These are phyloP conservation scores for Dolichallabes microphthalmus DNA, from an alignment of 2,113 vertebrate genomes.

Conservation along the genomic window DNA sequence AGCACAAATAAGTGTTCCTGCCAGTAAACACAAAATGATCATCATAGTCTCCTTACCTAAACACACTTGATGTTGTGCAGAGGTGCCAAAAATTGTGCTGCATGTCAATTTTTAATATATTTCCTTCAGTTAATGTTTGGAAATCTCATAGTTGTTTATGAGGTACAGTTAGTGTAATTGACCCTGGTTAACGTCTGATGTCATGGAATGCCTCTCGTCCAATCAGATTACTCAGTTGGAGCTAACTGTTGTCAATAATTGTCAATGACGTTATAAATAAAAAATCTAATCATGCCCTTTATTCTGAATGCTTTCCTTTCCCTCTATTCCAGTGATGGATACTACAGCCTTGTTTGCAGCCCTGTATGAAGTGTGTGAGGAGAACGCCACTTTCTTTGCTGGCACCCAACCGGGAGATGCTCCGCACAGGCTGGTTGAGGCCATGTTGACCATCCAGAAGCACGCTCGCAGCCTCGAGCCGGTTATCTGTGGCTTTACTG, in stretches of 20 bases:
- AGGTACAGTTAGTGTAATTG: no score
- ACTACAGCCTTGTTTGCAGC: conserved; percentile 79
- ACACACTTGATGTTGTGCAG: not conserved
- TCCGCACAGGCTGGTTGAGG: conserved; percentile 66
- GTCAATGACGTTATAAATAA: not conserved
- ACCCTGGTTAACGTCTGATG: no score
- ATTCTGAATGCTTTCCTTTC: conserved; percentile 19
- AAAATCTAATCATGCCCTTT: not conserved
- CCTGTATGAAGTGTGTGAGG: conserved; percentile 79
- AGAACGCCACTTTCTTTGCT: conserved; percentile 81
- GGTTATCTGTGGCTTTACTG: conserved; percentile 69
- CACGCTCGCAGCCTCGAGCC: conserved; percentile 81
- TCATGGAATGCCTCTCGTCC: no score
- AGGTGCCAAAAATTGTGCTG: not conserved
- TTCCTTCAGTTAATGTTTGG: not conserved
- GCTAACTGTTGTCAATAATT: not conserved
- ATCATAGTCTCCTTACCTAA: no score
- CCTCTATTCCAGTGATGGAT: conserved; percentile 76
- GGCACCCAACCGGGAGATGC: conserved; percentile 71
- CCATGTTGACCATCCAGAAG: conserved; percentile 77
- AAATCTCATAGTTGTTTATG: no score
- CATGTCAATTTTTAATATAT: not conserved
- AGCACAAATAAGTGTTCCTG: not conserved
- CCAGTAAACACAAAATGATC: not conserved
- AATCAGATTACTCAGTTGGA: no score